A percentile compares a stretch with the other conserved stretches of the same genome.
These are phyloP conservation scores for Onychostruthus taczanowskii DNA, from an alignment of 2,113 vertebrate genomes.

Conservation along the genomic window DNA sequence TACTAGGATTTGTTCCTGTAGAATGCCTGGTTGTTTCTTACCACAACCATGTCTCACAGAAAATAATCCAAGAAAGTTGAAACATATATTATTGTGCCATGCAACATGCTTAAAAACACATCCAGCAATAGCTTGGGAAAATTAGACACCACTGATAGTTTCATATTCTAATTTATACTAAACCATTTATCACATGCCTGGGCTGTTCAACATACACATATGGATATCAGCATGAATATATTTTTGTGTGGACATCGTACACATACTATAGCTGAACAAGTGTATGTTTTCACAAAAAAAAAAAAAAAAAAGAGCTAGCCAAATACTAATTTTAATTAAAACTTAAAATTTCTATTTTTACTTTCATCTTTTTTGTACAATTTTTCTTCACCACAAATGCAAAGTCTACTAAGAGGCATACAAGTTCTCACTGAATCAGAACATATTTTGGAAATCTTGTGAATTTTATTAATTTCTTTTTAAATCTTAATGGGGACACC, in stretches of 20 bases:
- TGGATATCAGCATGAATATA: background rate
- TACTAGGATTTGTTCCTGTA: slow-evolving; percentile 3
- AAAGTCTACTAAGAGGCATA: background rate
- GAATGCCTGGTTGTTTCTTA: background rate
- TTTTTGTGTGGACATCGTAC: background rate
- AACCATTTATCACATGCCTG: background rate
- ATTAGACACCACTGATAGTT: background rate
- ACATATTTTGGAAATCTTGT: background rate
- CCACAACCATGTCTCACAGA: background rate
- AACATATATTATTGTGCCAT: background rate
- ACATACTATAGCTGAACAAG: background rate
- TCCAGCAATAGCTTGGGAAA: background rate
- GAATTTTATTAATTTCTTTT: background rate
- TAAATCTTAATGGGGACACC: background rate
- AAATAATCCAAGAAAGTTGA: background rate
- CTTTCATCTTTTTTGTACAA: background rate
- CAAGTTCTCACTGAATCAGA: background rate
- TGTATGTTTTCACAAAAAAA: background rate
- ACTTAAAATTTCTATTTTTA: background rate
- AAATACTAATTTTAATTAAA: background rate
- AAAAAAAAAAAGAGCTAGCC: background rate
- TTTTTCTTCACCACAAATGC: background rate
- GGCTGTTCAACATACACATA: background rate
- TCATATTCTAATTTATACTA: background rate
- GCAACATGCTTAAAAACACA: background rate